Evolutionary conservation across 1,140 invertebrate genomes (phyloP).

Genomic region (Drosophila subpulchrella): DNA sequence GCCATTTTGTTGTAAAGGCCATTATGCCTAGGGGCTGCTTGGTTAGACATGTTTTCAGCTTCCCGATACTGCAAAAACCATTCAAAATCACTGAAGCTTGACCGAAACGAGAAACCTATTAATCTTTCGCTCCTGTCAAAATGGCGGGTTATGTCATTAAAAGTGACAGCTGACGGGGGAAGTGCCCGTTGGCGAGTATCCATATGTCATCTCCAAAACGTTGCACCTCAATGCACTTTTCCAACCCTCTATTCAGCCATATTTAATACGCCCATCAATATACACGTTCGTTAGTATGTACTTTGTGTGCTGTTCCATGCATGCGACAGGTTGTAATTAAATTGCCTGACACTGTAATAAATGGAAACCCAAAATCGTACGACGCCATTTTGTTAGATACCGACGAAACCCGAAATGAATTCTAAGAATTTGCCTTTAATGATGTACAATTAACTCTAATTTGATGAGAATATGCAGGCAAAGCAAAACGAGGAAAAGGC

Average conservation of each 20-base stretch:
- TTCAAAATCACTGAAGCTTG: conserved; percentile 4
- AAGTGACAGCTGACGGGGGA: conserved; percentile 31
- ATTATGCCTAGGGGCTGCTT: not conserved
- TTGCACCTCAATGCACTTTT: conserved; percentile 33
- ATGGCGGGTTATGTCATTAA: conserved; percentile 35
- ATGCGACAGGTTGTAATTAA: conserved; percentile 65
- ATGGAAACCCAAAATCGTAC: conserved; percentile 46
- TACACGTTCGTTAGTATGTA: not conserved
- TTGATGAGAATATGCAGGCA: conserved; percentile 78
- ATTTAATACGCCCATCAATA: conserved; percentile 11
- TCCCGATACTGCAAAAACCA: not conserved
- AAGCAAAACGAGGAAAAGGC: conserved; percentile 49
- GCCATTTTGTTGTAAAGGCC: not conserved
- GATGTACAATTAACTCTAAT: conserved; percentile 80
- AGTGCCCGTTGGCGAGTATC: conserved; percentile 1
- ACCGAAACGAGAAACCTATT: conserved; percentile 19
- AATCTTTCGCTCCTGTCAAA: conserved; percentile 14
- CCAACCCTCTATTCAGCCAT: conserved; percentile 22
- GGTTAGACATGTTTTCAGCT: not conserved
- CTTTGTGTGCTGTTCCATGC: conserved; percentile 21
- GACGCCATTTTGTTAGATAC: conserved; percentile 68
- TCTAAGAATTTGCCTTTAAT: conserved; percentile 75
- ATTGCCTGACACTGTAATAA: conserved; percentile 65
- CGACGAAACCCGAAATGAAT: conserved; percentile 68
- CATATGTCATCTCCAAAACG: conserved; percentile 27